Evolutionary conservation across 2,888 invertebrate genomes (phyloP), one percentile per base, ranked within the genome.

Genomic region (Pammene fasciana): DNA sequence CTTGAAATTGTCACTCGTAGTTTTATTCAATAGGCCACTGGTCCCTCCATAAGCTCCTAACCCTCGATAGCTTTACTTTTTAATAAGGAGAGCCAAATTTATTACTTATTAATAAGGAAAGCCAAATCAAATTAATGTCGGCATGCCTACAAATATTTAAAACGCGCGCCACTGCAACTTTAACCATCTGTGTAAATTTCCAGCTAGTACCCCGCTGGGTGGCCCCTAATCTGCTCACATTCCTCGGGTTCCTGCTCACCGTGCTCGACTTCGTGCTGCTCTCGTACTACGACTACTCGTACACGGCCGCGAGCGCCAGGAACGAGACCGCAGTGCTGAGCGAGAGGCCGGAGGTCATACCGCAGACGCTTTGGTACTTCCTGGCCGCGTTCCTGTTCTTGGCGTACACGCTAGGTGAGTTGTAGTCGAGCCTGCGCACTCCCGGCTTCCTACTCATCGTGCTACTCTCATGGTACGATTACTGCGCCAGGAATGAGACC

Each of bases 221-320:
- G 71, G 99, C 99, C 0, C 99, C 99, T 56, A 99, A 99, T 90
- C 93, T 99, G 55, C 92, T 99, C 67, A 99, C 99, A 11, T 97
- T 99, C 86, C 94, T 95, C 71, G 99, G 99, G 13, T 99, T 99
- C 86, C 93, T 98, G 36, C 95, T 99, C 80, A 97, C 99, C 11
- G 96, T 98, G 41, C 87, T 96, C 18, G 98, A 98, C 87, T 98
- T 98, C 86, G 77, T 96, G 56, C 86, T 99, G 74, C 95, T 99
- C 75, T 94, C 97, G 54, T 95, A 95, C 83, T 97, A 97, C 83
- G 99, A 99, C 89, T 97, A 97, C 86, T 94, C 95, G 79, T 97
- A 99, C 84, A 95, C 96, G 41, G 96, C 97, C 0, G 95, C 96
- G 75, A 93, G 93, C 87, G 60, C 93, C 86, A 71, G 77, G 70